A percentile compares a stretch with the other conserved stretches of the same genome.
Evolutionary conservation across 2,888 invertebrate species (phyloP).

Genomic region (Diloba caeruleocephala): DNA sequence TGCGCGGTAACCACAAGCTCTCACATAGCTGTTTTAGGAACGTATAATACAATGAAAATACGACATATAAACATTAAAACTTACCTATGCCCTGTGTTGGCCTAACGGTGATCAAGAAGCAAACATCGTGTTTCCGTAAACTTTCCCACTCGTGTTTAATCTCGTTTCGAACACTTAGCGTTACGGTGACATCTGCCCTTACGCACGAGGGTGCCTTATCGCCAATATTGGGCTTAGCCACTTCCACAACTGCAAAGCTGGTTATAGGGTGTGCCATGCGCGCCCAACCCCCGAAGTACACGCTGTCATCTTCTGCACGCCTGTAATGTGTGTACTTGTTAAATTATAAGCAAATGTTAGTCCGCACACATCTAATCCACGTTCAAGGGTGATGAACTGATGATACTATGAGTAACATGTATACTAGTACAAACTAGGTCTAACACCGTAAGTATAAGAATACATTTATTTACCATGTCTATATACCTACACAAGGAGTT

Average conservation of each 20-base stretch:
- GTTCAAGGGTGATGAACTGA: neutral
- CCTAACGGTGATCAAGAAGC: constrained; percentile 97
- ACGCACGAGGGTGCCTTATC: constrained; percentile 98
- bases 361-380: neutral
- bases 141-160: constrained; percentile 99
- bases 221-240: constrained; percentile 96
- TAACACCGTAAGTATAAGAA: no score
- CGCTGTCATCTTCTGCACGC: constrained; percentile 95
- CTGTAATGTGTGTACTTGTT: constrained; percentile 71
- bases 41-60: constrained; percentile 2
- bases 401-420: no score
- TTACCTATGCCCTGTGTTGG: constrained; percentile 95
- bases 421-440: no score
- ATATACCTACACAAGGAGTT: no score
- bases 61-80: constrained; percentile 31
- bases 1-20: no score
- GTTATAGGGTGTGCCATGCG: constrained; percentile 99
- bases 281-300: constrained; percentile 99
- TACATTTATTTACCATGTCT: no score
- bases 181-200: constrained; percentile 97
- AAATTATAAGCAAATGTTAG: neutral
- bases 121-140: constrained; percentile 98
- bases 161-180: constrained; percentile 96
- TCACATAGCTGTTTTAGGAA: no score
- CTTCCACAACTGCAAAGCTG: constrained; percentile 98